Conservation (phyloP, 1,140 invertebrate genomes). For the Drosophila setifemur region DNA sequence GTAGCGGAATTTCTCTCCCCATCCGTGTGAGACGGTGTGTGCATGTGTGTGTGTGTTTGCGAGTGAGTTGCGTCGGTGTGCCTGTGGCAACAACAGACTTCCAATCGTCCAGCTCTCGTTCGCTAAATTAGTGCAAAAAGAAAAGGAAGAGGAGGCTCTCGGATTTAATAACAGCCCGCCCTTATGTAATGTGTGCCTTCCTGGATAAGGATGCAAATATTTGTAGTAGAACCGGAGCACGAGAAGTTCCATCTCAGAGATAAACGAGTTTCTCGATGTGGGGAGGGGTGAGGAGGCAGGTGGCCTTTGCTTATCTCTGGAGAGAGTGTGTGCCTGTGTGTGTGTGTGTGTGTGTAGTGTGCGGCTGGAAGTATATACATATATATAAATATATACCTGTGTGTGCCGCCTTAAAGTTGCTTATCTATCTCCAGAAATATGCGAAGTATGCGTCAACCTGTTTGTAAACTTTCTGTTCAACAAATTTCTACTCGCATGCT, state of each 20-base stretch:
- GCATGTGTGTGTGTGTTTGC: conserved; percentile 12
- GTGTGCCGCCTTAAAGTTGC: conserved; percentile 34
- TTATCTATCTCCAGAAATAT: conserved; percentile 77
- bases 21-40: background rate
- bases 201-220: conserved; percentile 39
- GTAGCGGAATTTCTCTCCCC: conserved; percentile 58
- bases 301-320: conserved; percentile 25
- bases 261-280: conserved; percentile 40
- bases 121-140: conserved; percentile 51
- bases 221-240: conserved; percentile 6
- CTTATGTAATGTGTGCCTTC: conserved; percentile 47
- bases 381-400: conserved; percentile 11
- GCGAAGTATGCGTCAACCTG: conserved; percentile 78
- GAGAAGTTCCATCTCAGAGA: conserved; percentile 52
- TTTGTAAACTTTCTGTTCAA: conserved; percentile 74
- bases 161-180: conserved; percentile 19
- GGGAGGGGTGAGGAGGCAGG: background rate
- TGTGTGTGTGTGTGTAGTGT: conserved; percentile 10
- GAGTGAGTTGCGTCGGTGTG: conserved; percentile 7
- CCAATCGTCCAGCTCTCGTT: conserved; percentile 39
- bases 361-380: too few species aligned
- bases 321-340: conserved; percentile 14
- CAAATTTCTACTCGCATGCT: conserved; percentile 59
- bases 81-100: conserved; percentile 45
- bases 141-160: conserved; percentile 1